A percentile compares a stretch with the other conserved stretches of the same genome.
Conservation (phyloP, 35 echinoderm and acorn worm species). For the Chiridota heheva region DNA sequence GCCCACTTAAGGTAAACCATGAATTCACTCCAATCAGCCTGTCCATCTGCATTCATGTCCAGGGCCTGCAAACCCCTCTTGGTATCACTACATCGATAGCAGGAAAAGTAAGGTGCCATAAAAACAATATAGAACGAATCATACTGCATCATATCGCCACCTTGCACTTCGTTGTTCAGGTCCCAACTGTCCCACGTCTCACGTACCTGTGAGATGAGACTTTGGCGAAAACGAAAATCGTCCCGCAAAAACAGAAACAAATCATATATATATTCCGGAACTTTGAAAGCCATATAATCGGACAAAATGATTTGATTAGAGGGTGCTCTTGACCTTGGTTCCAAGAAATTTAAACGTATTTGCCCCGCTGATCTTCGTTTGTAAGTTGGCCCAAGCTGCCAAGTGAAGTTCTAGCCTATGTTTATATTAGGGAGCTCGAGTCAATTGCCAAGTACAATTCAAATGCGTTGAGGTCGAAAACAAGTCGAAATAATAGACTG, state of each 20-base stretch:
- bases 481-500: too few relatives aligned
- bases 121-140: conserved; percentile 60
- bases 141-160: conserved; percentile 41
- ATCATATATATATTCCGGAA: too few relatives aligned
- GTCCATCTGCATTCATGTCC: conserved; percentile 19
- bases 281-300: too few relatives aligned
- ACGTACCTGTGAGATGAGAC: conserved; percentile 36
- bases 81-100: conserved; percentile 27
- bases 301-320: too few relatives aligned
- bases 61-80: not conserved
- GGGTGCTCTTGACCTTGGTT: conserved; percentile 38
- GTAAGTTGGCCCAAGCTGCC: too few relatives aligned
- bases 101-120: conserved; percentile 45
- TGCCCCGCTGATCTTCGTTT: too few relatives aligned
- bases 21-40: conserved; percentile 25
- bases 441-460: too few relatives aligned
- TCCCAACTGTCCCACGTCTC: conserved; percentile 57
- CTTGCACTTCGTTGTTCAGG: conserved; percentile 19
- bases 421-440: too few relatives aligned
- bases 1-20: conserved; percentile 9
- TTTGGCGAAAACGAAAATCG: conserved; percentile 24
- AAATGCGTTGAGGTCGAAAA: too few relatives aligned
- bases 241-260: too few relatives aligned
- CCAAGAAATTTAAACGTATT: conserved; percentile 46
- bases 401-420: too few relatives aligned